Evolutionary conservation across 2,888 invertebrate species (phyloP).

Genomic region (Zaprionus bogoriensis): DNA sequence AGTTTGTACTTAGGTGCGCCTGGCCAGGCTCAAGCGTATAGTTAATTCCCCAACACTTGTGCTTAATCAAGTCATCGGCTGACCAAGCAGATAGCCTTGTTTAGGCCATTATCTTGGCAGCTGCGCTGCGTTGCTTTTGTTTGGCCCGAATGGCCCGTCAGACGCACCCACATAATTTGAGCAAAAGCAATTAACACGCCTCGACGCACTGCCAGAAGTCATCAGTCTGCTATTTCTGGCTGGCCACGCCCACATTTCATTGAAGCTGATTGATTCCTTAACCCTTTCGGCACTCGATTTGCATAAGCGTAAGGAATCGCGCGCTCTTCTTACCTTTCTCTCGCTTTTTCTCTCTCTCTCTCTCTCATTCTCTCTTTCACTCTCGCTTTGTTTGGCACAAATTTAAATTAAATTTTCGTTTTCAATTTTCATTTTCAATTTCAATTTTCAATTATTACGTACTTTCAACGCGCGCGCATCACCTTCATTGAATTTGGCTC

Average conservation of each 20-base stretch:
- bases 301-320: conserved; percentile 67
- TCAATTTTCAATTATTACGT: conserved; percentile 43
- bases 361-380: neutral
- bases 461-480: conserved; percentile 20
- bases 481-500: conserved; percentile 60
- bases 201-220: conserved; percentile 53
- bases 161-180: conserved; percentile 23
- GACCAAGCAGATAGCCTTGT: conserved; percentile 12
- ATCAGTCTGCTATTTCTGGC: conserved; percentile 19
- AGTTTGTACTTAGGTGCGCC: conserved; percentile 35
- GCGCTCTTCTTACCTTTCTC: neutral
- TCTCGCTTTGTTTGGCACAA: conserved; percentile 25
- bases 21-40: neutral
- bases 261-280: conserved; percentile 68
- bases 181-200: conserved; percentile 65
- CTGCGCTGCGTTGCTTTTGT: conserved; percentile 11
- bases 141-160: conserved; percentile 7
- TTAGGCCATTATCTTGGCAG: conserved; percentile 17
- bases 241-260: conserved; percentile 47
- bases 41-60: neutral
- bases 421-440: conserved; percentile 62
- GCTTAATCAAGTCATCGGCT: neutral
- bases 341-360: neutral
- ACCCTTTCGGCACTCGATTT: conserved; percentile 60
- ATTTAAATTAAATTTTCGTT: conserved; percentile 63